Evolutionary conservation across 2,113 vertebrate species (phyloP).

Genomic region (Cavia aperea): DNA sequence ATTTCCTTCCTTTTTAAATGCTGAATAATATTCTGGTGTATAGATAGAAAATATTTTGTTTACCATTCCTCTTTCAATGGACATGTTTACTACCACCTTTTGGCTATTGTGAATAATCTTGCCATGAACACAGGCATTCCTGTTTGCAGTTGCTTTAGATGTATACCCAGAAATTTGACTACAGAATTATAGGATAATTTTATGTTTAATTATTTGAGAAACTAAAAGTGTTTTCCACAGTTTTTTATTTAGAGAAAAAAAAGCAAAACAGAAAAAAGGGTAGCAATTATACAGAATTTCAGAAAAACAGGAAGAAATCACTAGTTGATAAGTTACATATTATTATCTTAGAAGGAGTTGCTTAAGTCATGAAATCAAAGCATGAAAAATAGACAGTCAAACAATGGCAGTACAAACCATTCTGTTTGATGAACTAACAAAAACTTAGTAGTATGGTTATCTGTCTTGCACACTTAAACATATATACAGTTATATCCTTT

Average conservation of each 20-base stretch:
- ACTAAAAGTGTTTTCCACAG: not conserved
- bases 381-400: too few species aligned
- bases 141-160: not conserved
- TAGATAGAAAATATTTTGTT: not conserved
- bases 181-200: not conserved
- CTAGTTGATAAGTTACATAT: too few species aligned
- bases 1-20: not conserved
- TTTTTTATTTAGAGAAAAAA: not conserved
- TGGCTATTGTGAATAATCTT: not conserved
- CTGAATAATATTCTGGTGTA: not conserved
- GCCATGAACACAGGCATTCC: not conserved
- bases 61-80: not conserved
- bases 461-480: too few species aligned
- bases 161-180: not conserved
- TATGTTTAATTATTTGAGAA: not conserved
- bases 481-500: too few species aligned
- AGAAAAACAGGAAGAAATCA: too few species aligned
- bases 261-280: too few species aligned
- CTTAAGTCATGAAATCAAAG: too few species aligned
- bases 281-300: too few species aligned
- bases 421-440: too few species aligned
- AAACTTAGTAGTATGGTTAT: too few species aligned
- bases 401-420: too few species aligned
- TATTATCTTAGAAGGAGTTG: too few species aligned
- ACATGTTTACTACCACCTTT: not conserved